phyloP scores from a whole-genome alignment of 35 echinoderm and acorn worm genomes.

The Anneissia japonica region DNA sequence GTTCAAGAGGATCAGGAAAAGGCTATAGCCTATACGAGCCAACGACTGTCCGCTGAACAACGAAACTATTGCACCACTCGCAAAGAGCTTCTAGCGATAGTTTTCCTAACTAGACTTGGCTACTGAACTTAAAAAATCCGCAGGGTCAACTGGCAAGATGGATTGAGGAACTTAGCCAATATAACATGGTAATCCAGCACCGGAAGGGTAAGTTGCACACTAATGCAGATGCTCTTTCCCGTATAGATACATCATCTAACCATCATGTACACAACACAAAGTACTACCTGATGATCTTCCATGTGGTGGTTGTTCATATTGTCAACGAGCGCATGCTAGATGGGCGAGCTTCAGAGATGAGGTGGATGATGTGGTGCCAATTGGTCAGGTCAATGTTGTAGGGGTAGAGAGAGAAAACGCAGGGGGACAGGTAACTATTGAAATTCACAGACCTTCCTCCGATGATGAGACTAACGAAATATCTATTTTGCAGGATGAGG shows the following conservation, averaged over 20 bases:
- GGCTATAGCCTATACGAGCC: background rate
- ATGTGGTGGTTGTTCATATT: background rate
- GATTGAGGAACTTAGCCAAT: constrained; percentile 27
- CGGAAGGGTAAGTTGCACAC: constrained; percentile 19
- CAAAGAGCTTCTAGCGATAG: background rate
- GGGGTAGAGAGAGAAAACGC: too few relatives aligned
- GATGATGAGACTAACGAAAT: too few relatives aligned
- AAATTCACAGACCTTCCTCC: background rate
- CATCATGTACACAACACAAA: background rate
- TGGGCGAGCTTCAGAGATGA: background rate
- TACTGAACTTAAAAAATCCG: constrained; percentile 43
- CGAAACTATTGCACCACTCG: background rate
- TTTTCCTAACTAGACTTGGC: background rate
- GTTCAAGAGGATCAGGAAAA: background rate
- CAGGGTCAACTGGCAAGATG: constrained; percentile 49
- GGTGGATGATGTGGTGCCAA: background rate
- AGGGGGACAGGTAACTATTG: background rate
- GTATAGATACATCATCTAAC: background rate
- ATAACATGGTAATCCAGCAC: constrained; percentile 29
- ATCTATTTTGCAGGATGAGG: too few relatives aligned
- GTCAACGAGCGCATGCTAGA: background rate
- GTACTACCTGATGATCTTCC: background rate
- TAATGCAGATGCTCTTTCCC: constrained; percentile 53
- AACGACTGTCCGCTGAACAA: background rate
- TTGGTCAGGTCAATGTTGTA: background rate